A percentile compares a stretch with the other conserved stretches of the same genome.
These are phyloP conservation scores for Enteromius fasciolatus DNA, from an alignment of 2,797 vertebrate species.

Conservation along the genomic window DNA sequence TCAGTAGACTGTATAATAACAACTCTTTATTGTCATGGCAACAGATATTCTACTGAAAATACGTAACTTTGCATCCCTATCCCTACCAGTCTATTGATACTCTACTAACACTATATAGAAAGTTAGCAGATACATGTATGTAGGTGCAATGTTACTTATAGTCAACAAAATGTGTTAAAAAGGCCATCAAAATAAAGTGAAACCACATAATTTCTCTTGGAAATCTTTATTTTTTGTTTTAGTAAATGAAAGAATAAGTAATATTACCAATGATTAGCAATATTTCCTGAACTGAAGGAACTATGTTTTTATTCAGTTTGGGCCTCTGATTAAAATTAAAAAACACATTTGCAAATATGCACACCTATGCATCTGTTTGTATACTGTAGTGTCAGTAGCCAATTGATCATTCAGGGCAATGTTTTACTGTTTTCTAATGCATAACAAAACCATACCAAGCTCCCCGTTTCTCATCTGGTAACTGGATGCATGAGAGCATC, in stretches of 20 bases:
- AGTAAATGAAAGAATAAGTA: neutral
- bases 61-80: too few species aligned
- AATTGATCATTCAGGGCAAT: conserved; percentile 36
- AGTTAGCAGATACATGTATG: too few species aligned
- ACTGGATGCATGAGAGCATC: conserved; percentile 61
- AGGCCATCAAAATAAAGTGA: too few species aligned
- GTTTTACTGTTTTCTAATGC: conserved; percentile 34
- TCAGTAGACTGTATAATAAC: too few species aligned
- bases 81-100: too few species aligned
- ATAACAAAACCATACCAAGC: conserved; percentile 27
- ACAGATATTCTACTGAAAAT: too few species aligned
- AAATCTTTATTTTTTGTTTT: neutral
- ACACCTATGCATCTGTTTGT: neutral
- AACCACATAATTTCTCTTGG: neutral
- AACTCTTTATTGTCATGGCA: too few species aligned
- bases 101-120: too few species aligned
- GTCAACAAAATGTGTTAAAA: too few species aligned
- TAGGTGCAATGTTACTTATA: too few species aligned
- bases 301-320: neutral
- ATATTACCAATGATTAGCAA: neutral
- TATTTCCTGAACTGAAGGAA: neutral
- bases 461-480: conserved; percentile 62
- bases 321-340: neutral
- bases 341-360: neutral
- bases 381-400: conserved; percentile 26